Evolutionary conservation across 1,140 invertebrate species (phyloP), one percentile per base, ranked within the genome.

Genomic region (Papilio polyxenes): DNA sequence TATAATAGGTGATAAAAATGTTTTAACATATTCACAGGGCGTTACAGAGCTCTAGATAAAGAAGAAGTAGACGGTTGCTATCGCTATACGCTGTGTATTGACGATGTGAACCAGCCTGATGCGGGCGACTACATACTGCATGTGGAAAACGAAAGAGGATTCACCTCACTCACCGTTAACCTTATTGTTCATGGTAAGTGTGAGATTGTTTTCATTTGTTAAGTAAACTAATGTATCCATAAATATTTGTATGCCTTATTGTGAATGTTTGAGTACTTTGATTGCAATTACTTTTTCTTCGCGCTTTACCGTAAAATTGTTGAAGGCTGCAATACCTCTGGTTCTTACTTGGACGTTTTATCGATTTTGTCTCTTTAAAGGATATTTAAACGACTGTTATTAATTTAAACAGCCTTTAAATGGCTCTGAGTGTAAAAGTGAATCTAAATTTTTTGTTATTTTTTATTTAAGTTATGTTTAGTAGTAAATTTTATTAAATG

Each of bases 111-210:
- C 59, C 95, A 96, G 51, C 95, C 97, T 31, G 98, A 98, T 92
- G 96, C 97, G 15, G 95, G 98, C 23, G 96, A 97, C 59, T 98
- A 98, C 92, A 97, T 97, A 86, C 95, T 98, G 37, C 96, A 97
- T 80, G 97, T 98, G 40, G 97, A 98, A 94, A 98, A 98, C 92
- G 97, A 98, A 87, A 95, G 96, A 37, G 98, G 98, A 74, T 96
- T 96, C 82, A 97, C 98, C 89, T 96, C 96, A 49, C 96, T 98
- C 87, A 96, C 97, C 51, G 96, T 98, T 15, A 95, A 97, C 87
- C 95, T 98, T 80, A 96, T 96, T 93, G 97, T 98, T 51, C 96
- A 97, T 87, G 97, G 96, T 96, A 92, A 95, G 95, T 90, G 17
- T 59, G 5, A n/a, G 9, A 53, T 37, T n/a, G 44, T 77, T 49